A percentile compares a stretch with the other conserved stretches of the same genome.
These are phyloP conservation scores for Clarias laeviceps DNA, from an alignment of 2,797 vertebrate genomes.

Conservation along the genomic window DNA sequence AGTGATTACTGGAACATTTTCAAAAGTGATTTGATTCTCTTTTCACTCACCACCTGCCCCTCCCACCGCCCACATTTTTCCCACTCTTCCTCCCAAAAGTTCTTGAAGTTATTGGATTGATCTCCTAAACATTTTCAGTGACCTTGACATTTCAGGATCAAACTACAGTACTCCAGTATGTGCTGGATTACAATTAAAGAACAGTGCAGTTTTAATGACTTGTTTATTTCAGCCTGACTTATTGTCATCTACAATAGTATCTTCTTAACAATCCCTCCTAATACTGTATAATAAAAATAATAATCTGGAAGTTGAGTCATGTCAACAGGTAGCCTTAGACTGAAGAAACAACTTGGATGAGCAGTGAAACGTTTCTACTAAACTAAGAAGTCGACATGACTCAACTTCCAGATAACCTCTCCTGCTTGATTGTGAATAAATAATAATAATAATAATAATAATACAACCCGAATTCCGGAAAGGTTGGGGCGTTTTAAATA, in stretches of 20 bases:
- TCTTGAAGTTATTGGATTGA: slow-evolving; percentile 48
- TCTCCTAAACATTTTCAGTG: slow-evolving; percentile 7
- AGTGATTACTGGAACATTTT: slow-evolving; percentile 62
- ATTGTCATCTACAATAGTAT: not conserved
- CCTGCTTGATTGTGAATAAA: too few species aligned
- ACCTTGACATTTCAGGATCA: slow-evolving; percentile 33
- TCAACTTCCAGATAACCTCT: too few species aligned
- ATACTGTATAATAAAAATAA: not conserved
- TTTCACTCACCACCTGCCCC: slow-evolving; percentile 41
- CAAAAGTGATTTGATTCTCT: slow-evolving; percentile 57
- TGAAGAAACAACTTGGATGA: too few species aligned
- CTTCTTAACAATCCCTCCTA: not conserved
- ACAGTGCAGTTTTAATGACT: not conserved
- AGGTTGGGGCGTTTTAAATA: too few species aligned
- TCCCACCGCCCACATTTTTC: slow-evolving; percentile 6
- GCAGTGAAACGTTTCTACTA: too few species aligned
- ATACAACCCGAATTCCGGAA: too few species aligned
- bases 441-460: too few species aligned
- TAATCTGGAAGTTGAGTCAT: not conserved
- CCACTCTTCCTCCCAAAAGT: slow-evolving; percentile 37
- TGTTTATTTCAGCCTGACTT: not conserved
- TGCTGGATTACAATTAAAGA: slow-evolving; percentile 27
- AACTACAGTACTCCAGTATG: slow-evolving; percentile 21
- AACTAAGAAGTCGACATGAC: too few species aligned
- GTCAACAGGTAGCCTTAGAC: too few species aligned